These are phyloP conservation scores for Agrotis segetum DNA, from an alignment of 2,888 invertebrate species.

Conservation along the genomic window DNA sequence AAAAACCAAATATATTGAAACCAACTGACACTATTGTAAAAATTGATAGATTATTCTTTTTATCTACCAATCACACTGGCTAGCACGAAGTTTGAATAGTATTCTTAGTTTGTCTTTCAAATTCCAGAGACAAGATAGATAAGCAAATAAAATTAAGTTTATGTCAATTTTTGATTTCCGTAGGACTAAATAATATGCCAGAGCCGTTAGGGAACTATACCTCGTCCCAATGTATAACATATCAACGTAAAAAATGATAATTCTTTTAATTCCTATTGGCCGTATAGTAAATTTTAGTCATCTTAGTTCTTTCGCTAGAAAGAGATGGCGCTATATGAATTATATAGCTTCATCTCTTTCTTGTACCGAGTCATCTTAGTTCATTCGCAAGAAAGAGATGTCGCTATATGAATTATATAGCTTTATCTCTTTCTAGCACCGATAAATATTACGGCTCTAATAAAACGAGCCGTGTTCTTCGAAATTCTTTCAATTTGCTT, in stretches of 20 bases:
- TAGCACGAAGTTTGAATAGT: no score
- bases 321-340: neutral
- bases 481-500: conserved; percentile 34
- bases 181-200: conserved; percentile 23
- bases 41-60: neutral
- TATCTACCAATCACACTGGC: neutral
- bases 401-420: neutral
- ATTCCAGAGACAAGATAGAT: neutral
- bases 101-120: neutral
- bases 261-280: conserved; percentile 16
- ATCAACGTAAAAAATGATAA: conserved; percentile 77
- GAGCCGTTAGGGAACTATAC: conserved; percentile 59
- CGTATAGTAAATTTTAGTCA: neutral
- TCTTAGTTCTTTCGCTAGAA: neutral
- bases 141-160: neutral
- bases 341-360: neutral
- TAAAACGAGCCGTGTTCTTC: neutral
- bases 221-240: conserved; percentile 74
- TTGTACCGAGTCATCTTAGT: neutral
- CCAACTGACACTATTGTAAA: neutral
- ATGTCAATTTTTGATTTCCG: neutral
- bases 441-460: neutral
- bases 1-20: neutral
- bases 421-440: neutral
- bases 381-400: conserved; percentile 1